phyloP scores from a whole-genome alignment of 2,113 vertebrate genomes.

The Charina bottae region DNA sequence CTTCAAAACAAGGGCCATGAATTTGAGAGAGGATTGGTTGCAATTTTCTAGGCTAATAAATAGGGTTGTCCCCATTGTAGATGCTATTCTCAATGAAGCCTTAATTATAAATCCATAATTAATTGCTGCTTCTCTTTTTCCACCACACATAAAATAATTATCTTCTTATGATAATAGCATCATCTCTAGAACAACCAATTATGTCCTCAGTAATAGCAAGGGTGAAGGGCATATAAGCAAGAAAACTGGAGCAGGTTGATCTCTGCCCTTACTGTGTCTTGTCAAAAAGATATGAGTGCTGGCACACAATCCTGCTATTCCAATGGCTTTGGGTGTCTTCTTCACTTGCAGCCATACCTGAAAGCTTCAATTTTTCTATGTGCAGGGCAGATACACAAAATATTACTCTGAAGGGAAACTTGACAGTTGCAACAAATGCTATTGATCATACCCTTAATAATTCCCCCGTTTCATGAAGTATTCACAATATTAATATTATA shows the following conservation, averaged over 20 bases:
- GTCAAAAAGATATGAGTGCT: not conserved
- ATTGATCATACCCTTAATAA: not conserved
- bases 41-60: slow-evolving; percentile 29
- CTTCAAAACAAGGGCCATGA: slow-evolving; percentile 27
- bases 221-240: not conserved
- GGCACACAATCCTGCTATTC: not conserved
- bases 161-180: slow-evolving; percentile 30
- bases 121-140: slow-evolving; percentile 9
- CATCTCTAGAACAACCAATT: slow-evolving; percentile 30
- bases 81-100: slow-evolving; percentile 22
- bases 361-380: not conserved
- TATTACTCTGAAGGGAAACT: not conserved
- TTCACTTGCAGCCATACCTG: not conserved
- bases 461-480: not conserved
- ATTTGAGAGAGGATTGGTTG: slow-evolving; percentile 25
- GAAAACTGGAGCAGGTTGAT: not conserved
- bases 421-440: not conserved
- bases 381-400: not conserved
- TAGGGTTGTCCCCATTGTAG: slow-evolving; percentile 17
- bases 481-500: not conserved
- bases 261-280: not conserved
- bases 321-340: not conserved
- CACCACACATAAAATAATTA: slow-evolving; percentile 32
- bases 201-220: slow-evolving; percentile 20
- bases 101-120: slow-evolving; percentile 44